Conservation (phyloP, 2,888 invertebrate species). For the Lissonota sp. region DNA sequence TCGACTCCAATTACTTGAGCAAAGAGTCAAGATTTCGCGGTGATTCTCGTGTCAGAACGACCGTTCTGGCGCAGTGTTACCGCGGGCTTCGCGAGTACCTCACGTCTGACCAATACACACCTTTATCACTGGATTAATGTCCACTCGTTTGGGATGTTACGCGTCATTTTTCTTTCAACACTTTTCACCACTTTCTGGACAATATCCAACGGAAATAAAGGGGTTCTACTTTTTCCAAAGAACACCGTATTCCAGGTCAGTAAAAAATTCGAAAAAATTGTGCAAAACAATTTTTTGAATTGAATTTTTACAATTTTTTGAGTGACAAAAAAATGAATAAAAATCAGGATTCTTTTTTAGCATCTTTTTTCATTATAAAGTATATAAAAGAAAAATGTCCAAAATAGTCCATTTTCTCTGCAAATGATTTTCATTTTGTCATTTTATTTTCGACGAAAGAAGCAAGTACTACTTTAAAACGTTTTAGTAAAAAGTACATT, state of each 20-base stretch:
- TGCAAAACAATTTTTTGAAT: too few relatives aligned
- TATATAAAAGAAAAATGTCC: not conserved
- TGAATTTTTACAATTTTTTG: too few relatives aligned
- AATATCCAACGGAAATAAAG: constrained; percentile 61
- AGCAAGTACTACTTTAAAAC: too few relatives aligned
- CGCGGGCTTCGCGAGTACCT: not conserved
- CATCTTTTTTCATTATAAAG: not conserved
- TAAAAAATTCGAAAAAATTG: too few relatives aligned
- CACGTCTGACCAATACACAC: constrained; percentile 4
- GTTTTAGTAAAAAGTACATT: too few relatives aligned
- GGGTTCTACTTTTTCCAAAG: constrained; percentile 75
- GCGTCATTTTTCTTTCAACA: constrained; percentile 61
- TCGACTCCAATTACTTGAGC: constrained; percentile 72
- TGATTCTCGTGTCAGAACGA: constrained; percentile 32
- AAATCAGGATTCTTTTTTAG: not conserved
- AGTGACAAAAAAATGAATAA: not conserved
- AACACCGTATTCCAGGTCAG: constrained; percentile 79
- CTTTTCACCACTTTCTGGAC: constrained; percentile 62
- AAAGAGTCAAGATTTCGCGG: constrained; percentile 68
- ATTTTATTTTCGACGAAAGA: too few relatives aligned
- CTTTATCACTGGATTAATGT: constrained; percentile 1
- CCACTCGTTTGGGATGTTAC: constrained; percentile 71
- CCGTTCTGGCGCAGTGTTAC: constrained; percentile 14
- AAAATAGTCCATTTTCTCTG: too few relatives aligned
- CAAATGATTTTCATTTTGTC: too few relatives aligned